These are phyloP conservation scores for Malurus leucopterus DNA, from an alignment of 2,797 vertebrate genomes.

Conservation along the genomic window DNA sequence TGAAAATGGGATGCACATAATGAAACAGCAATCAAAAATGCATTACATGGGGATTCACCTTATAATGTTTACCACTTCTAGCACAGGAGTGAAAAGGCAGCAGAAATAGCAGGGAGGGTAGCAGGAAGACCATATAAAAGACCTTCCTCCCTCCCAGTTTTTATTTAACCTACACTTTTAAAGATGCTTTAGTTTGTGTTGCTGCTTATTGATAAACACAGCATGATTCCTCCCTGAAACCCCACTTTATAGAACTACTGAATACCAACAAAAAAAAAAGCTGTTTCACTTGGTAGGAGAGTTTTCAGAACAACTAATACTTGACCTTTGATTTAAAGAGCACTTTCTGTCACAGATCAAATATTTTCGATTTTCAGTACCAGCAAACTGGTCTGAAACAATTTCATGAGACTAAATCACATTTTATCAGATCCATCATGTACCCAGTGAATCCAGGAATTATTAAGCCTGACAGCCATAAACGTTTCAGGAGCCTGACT, in stretches of 20 bases:
- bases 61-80: not conserved
- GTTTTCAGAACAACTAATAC: not conserved
- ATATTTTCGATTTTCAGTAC: not conserved
- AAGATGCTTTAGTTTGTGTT: not conserved
- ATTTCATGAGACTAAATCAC: not conserved
- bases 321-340: slow-evolving; percentile 1
- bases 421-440: not conserved
- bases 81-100: not conserved
- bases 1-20: slow-evolving; percentile 1
- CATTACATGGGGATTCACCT: not conserved
- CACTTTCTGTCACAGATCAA: not conserved
- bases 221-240: not conserved
- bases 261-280: not conserved
- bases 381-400: not conserved
- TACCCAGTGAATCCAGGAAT: not conserved
- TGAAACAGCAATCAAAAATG: slow-evolving; percentile 15
- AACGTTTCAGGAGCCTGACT: not conserved
- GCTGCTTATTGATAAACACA: not conserved
- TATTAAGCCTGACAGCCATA: not conserved
- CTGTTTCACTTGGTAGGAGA: not conserved
- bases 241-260: not conserved
- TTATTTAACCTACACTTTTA: not conserved
- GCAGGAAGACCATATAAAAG: not conserved
- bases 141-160: rapidly evolving
- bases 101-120: not conserved